Conservation (phyloP, 2,888 invertebrate species). For the Stenotaenia linearis region DNA sequence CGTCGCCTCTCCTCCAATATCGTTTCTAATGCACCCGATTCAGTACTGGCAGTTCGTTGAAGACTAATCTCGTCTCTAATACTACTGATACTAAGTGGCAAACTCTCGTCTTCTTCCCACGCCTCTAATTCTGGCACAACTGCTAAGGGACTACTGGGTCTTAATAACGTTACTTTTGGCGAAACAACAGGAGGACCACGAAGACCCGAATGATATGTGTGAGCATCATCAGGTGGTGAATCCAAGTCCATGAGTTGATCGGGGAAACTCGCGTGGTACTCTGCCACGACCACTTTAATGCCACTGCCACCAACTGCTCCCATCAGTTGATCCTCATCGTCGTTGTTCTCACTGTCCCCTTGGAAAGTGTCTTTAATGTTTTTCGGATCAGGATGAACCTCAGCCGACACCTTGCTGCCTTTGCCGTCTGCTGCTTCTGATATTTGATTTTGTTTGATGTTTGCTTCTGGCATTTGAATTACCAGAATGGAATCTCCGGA, state of each 20-base stretch:
- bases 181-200: not conserved
- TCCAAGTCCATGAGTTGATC: not conserved
- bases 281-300: not conserved
- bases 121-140: constrained; percentile 20
- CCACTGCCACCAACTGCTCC: not conserved
- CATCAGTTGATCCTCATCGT: not conserved
- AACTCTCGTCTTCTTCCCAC: not conserved
- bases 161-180: not conserved
- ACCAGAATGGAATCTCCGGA: not conserved
- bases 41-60: constrained; percentile 38
- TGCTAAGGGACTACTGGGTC: constrained; percentile 14
- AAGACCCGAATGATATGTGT: not conserved
- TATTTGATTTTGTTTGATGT: not conserved
- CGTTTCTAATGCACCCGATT: constrained; percentile 37
- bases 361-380: not conserved
- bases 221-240: not conserved
- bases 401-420: constrained; percentile 27
- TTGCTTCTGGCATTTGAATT: not conserved
- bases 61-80: constrained; percentile 29
- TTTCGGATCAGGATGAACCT: not conserved
- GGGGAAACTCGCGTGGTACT: not conserved
- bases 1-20: constrained; percentile 35
- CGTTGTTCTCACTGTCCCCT: not conserved
- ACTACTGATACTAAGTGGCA: not conserved
- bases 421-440: not conserved